Evolutionary conservation across 2,888 invertebrate genomes (phyloP), one percentile per base, ranked within the genome.

Genomic region (Hydriomena furcata): DNA sequence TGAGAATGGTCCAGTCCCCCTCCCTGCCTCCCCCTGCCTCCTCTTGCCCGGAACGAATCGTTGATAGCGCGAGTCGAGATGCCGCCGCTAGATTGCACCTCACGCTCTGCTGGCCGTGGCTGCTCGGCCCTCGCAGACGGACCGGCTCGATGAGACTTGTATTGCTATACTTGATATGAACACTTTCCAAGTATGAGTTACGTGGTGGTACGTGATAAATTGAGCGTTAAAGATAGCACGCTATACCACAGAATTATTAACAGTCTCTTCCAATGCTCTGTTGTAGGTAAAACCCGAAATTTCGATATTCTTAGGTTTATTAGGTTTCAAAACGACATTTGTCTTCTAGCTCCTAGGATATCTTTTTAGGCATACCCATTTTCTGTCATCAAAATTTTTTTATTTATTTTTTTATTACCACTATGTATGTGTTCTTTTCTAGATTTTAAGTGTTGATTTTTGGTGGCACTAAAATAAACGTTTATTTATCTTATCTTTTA

Each of bases 61-160:
- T 73, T 87, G 88, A 89, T 89, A 88, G 84, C 87, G 70, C 63
- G 78, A 74, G 74, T 63, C 60, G 79, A 79, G 83, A 84, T 84
- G 79, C 84, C 82, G 84, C 79, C 73, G 77, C 75, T 67, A 80
- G 84, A 85, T 83, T 83, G 81, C 79, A 67, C 72, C 77, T 73
- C 73, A 81, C 77, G 81, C 74, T 80, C 71, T 66, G 68, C 56
- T 73, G 49, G 50, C 46, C 40, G 54, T 34, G 46, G 43, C 52
- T 46, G 40, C 52, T 42, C 25, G 27, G 20, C 31, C 7, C 43
- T 47, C 34, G 52, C 57, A 38, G 37, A 42, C 48, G 35, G 38
- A 47, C 47, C 38, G 47, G 38, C 52, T 52, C 34, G 23, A 43
- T 43, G 43, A 48, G 10, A 44, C 43, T 40, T 23, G 20, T 43